Conservation (phyloP, 2,888 invertebrate species). For the Meta bourneti region DNA sequence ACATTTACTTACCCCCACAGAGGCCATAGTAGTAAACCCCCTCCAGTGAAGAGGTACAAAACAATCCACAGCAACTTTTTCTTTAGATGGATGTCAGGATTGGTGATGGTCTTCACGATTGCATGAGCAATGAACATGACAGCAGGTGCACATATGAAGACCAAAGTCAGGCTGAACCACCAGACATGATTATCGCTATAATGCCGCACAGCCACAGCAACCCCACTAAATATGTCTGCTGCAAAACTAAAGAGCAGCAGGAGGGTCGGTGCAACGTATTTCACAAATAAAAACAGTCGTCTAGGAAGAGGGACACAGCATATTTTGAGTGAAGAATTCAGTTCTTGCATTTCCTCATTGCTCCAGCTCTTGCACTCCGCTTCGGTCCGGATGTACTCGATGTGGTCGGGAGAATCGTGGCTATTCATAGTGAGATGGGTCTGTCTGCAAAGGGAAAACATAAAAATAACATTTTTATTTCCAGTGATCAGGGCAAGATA, state of each 20-base stretch:
- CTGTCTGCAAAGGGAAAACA: not conserved
- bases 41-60: slow-evolving; percentile 69
- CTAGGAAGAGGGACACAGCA: slow-evolving; percentile 73
- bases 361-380: slow-evolving; percentile 63
- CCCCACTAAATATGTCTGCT: slow-evolving; percentile 75
- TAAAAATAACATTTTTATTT: not conserved
- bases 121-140: slow-evolving; percentile 74
- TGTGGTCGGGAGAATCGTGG: slow-evolving; percentile 69
- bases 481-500: not conserved
- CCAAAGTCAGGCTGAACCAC: slow-evolving; percentile 73
- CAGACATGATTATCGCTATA: slow-evolving; percentile 69
- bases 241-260: slow-evolving; percentile 71
- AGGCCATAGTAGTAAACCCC: slow-evolving; percentile 70
- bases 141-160: slow-evolving; percentile 74
- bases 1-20: slow-evolving; percentile 64
- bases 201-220: slow-evolving; percentile 68
- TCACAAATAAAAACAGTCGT: slow-evolving; percentile 62
- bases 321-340: slow-evolving; percentile 71
- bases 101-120: slow-evolving; percentile 52
- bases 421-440: slow-evolving; percentile 53
- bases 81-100: slow-evolving; percentile 50
- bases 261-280: slow-evolving; percentile 71
- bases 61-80: slow-evolving; percentile 72
- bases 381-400: slow-evolving; percentile 74
- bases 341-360: slow-evolving; percentile 57